Conservation (phyloP, 2,888 invertebrate species). For the Spisula solida region DNA sequence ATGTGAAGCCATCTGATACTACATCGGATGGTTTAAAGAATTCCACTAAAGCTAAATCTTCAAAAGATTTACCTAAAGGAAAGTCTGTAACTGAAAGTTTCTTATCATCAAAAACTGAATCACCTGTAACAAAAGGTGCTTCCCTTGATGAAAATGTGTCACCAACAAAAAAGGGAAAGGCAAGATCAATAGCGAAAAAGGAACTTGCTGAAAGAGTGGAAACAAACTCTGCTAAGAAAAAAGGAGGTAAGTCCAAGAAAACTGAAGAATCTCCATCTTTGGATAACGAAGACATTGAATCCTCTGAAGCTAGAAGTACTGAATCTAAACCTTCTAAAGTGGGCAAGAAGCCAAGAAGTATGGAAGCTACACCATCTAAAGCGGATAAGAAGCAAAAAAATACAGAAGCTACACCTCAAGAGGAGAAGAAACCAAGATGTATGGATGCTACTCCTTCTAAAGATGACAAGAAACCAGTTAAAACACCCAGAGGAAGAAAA, state of each 20-base stretch:
- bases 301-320: not conserved
- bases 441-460: constrained; percentile 40
- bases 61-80: not conserved
- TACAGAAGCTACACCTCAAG: not conserved
- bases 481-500: constrained; percentile 28
- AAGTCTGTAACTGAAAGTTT: not conserved
- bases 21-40: not conserved
- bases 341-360: not conserved
- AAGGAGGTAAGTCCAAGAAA: constrained; percentile 28
- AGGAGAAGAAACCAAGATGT: not conserved
- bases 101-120: not conserved
- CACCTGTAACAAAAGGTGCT: not conserved
- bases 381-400: constrained; percentile 11
- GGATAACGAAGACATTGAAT: constrained; percentile 11
- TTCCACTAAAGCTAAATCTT: not conserved
- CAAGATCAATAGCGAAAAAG: not conserved
- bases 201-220: not conserved
- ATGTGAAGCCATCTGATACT: not conserved
- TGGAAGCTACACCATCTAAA: constrained; percentile 43
- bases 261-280: constrained; percentile 19
- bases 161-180: not conserved
- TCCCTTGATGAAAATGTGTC: not conserved
- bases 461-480: constrained; percentile 8
- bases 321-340: not conserved
- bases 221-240: constrained; percentile 46